phyloP scores from a whole-genome alignment of 2,888 invertebrate genomes.

The Andrena dorsata region DNA sequence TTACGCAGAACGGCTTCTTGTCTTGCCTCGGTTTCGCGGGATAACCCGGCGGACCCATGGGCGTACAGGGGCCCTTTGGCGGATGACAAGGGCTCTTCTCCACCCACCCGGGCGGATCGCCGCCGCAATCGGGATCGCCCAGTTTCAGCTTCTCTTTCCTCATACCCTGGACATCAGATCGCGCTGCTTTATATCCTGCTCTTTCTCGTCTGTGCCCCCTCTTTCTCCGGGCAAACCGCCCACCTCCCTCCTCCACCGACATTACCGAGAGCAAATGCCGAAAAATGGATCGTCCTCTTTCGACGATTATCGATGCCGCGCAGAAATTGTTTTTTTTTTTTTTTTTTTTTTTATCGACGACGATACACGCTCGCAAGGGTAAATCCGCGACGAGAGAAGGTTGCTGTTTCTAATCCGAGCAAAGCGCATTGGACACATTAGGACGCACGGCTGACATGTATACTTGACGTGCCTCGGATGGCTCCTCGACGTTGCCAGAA shows the following conservation, averaged over 20 bases:
- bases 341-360: not conserved
- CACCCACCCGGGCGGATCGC: constrained; percentile 69
- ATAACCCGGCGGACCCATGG: constrained; percentile 75
- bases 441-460: not conserved
- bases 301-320: not conserved
- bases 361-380: constrained; percentile 2
- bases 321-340: too few species aligned
- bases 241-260: constrained; percentile 52
- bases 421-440: not conserved
- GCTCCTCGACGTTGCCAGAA: not conserved
- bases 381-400: constrained; percentile 5
- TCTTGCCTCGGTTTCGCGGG: constrained; percentile 70
- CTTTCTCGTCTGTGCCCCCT: constrained; percentile 7
- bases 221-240: constrained; percentile 39
- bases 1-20: constrained; percentile 79
- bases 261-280: not conserved
- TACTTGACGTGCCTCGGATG: not conserved
- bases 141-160: constrained; percentile 51
- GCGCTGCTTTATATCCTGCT: constrained; percentile 10
- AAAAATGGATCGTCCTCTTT: not conserved
- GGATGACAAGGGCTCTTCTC: constrained; percentile 75
- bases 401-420: not conserved
- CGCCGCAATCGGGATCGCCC: constrained; percentile 76
- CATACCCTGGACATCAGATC: constrained; percentile 54
- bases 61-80: constrained; percentile 76